phyloP scores from a whole-genome alignment of 2,113 vertebrate species.

The Rattus rattus region DNA sequence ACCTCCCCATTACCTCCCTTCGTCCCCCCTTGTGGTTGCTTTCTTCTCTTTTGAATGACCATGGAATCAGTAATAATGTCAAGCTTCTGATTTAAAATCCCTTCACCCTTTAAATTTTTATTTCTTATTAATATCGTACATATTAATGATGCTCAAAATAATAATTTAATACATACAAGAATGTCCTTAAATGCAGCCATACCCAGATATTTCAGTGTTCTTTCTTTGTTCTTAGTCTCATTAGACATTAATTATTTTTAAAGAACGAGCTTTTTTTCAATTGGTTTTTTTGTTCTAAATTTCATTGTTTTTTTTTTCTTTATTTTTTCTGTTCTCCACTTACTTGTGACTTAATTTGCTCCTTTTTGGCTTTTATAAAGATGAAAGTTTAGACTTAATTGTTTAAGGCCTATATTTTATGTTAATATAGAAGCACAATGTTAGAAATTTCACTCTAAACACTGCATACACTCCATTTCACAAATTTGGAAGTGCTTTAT shows the following conservation, averaged over 20 bases:
- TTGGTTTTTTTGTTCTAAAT: neutral
- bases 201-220: neutral
- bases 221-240: neutral
- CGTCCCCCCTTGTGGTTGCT: too few relatives aligned
- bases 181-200: neutral
- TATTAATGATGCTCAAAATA: neutral
- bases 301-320: neutral
- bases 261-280: neutral
- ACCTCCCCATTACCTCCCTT: too few relatives aligned
- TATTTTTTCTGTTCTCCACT: neutral
- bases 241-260: neutral
- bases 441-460: neutral
- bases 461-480: neutral
- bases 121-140: neutral
- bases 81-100: too few relatives aligned
- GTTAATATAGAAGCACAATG: neutral
- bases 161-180: neutral
- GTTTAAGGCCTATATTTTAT: neutral
- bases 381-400: neutral
- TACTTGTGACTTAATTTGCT: neutral
- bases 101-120: neutral
- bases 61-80: too few relatives aligned
- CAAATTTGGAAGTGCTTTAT: neutral
- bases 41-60: too few relatives aligned
- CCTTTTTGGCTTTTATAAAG: neutral